phyloP scores from a whole-genome alignment of 2,797 vertebrate species.

The Neosilurus mollespiculum region DNA sequence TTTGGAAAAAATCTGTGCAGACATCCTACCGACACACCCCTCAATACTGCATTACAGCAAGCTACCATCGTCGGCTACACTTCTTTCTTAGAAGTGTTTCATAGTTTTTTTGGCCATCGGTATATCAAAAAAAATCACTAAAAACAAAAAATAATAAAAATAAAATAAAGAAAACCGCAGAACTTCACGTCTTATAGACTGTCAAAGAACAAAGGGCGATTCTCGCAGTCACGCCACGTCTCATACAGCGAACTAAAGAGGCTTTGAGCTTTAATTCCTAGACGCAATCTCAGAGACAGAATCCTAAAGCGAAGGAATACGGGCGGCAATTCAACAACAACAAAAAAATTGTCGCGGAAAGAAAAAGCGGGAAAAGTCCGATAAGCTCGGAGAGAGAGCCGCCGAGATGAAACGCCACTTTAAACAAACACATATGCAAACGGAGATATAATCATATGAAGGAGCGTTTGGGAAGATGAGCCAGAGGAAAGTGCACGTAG shows the following conservation, averaged over 20 bases:
- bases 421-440: conserved; percentile 21
- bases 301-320: conserved; percentile 69
- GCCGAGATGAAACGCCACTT: conserved; percentile 22
- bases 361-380: conserved; percentile 57
- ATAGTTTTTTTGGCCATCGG: too few species aligned
- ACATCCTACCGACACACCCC: too few species aligned
- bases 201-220: conserved; percentile 29
- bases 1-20: too few species aligned
- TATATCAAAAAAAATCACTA: not conserved
- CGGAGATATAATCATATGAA: conserved; percentile 6
- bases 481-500: not conserved
- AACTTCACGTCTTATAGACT: not conserved
- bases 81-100: too few species aligned
- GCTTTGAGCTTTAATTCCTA: conserved; percentile 66
- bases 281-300: conserved; percentile 71
- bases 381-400: conserved; percentile 46
- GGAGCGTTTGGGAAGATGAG: not conserved
- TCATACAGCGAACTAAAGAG: conserved; percentile 70
- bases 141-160: not conserved
- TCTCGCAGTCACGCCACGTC: conserved; percentile 61
- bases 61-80: too few species aligned
- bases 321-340: conserved; percentile 72
- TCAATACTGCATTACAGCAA: too few species aligned
- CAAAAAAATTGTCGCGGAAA: conserved; percentile 66
- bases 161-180: not conserved